A percentile compares a stretch with the other conserved stretches of the same genome.
Conservation (phyloP, 1,140 invertebrate species). For the Hydropsyche tenuis region DNA sequence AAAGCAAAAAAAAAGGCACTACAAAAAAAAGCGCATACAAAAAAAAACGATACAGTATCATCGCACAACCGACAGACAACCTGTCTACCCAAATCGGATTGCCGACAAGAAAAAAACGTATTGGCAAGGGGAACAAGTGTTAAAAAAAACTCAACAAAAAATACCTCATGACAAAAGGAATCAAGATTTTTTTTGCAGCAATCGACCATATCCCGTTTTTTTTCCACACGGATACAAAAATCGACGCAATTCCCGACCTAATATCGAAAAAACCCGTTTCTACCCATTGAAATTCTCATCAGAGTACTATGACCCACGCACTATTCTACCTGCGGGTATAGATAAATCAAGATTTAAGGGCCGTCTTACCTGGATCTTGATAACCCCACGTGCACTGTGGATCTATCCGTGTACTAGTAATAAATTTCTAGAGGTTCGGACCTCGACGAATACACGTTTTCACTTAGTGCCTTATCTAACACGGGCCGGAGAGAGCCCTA, state of each 20-base stretch:
- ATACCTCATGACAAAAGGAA: background rate
- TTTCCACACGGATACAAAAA: too few species aligned
- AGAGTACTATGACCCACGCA: constrained; percentile 25
- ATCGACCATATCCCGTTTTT: constrained; percentile 25
- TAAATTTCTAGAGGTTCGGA: constrained; percentile 25
- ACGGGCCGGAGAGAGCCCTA: too few species aligned
- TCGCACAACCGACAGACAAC: background rate
- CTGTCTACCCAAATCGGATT: constrained; percentile 30
- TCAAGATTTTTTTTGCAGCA: constrained; percentile 13
- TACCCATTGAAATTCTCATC: constrained; percentile 22
- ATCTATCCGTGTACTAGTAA: background rate
- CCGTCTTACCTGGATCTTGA: constrained; percentile 26
- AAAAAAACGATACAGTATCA: constrained; percentile 15
- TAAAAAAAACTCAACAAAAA: background rate
- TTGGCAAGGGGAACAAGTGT: background rate
- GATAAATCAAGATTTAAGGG: constrained; percentile 37
- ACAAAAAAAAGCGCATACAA: too few species aligned
- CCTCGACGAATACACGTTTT: constrained; percentile 17
- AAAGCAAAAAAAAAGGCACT: background rate
- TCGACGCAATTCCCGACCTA: too few species aligned
- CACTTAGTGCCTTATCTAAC: background rate
- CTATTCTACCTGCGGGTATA: constrained; percentile 30
- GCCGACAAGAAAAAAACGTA: constrained; percentile 16
- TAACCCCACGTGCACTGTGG: constrained; percentile 13
- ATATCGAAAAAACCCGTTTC: background rate